phyloP scores from a whole-genome alignment of 2,797 vertebrate genomes.

The Takifugu ocellatus region DNA sequence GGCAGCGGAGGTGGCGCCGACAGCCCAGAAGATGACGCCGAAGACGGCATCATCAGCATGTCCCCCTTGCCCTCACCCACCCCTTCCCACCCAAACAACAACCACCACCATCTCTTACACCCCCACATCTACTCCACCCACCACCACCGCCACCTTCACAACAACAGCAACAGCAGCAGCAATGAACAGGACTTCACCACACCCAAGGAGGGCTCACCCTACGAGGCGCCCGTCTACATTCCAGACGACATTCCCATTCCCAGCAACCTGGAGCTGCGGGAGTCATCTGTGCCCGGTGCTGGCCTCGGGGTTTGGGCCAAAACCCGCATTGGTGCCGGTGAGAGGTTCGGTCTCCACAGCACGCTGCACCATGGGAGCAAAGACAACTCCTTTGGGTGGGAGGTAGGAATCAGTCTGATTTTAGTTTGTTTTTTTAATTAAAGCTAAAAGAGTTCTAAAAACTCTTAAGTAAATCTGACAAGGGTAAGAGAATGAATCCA shows the following conservation, averaged over 20 bases:
- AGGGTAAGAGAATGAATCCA: constrained; percentile 31
- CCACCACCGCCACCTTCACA: constrained; percentile 53
- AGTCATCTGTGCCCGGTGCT: constrained; percentile 94
- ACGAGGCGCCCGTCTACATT: constrained; percentile 98
- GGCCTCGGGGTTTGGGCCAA: constrained; percentile 97
- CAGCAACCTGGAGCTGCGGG: constrained; percentile 91
- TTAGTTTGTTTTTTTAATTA: background rate
- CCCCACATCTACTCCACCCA: constrained; percentile 59
- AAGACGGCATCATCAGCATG: constrained; percentile 80
- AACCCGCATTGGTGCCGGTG: constrained; percentile 83
- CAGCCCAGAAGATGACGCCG: constrained; percentile 90
- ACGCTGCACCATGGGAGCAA: constrained; percentile 81
- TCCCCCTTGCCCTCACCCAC: constrained; percentile 85
- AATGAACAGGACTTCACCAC: constrained; percentile 93
- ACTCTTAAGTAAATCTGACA: constrained; percentile 6
- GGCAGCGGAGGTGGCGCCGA: constrained; percentile 79
- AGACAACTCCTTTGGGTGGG: constrained; percentile 92
- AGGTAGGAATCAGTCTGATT: constrained; percentile 79
- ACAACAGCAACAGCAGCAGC: constrained; percentile 68
- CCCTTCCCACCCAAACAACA: constrained; percentile 83
- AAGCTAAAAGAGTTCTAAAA: background rate
- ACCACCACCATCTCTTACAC: constrained; percentile 67
- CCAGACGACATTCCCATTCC: constrained; percentile 98
- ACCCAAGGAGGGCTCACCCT: constrained; percentile 96
- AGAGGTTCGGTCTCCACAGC: constrained; percentile 88